Conservation (phyloP, 2,888 invertebrate species). For the Thymelicus sylvestris region DNA sequence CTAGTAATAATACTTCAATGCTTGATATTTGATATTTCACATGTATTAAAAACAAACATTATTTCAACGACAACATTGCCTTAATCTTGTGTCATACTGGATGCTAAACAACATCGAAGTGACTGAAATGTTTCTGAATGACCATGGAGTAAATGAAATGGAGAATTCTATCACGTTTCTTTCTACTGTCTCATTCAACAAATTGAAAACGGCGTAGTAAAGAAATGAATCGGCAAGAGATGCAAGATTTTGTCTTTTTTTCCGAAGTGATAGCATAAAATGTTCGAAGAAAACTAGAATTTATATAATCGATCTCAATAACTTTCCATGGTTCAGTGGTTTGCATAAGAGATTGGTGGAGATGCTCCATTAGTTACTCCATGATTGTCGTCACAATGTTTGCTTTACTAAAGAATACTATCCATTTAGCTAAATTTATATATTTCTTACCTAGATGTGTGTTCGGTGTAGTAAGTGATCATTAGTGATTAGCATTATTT, state of each 20-base stretch:
- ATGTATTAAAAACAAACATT: not conserved
- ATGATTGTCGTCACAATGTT: not conserved
- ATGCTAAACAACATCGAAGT: not conserved
- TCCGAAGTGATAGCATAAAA: too few species aligned
- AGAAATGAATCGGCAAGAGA: too few species aligned
- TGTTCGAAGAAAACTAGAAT: too few species aligned
- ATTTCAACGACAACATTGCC: conserved; percentile 2
- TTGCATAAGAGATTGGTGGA: not conserved
- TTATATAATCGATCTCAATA: too few species aligned
- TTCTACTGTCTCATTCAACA: too few species aligned
- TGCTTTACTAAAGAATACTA: not conserved
- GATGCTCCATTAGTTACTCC: not conserved
- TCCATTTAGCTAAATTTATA: not conserved
- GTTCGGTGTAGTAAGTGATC: conserved; percentile 14
- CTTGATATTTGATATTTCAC: conserved; percentile 6
- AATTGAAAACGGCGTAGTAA: too few species aligned
- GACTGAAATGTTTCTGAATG: not conserved
- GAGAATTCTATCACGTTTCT: not conserved
- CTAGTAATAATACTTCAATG: too few species aligned
- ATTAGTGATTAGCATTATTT: conserved; percentile 21
- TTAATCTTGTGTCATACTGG: not conserved
- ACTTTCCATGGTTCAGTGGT: too few species aligned
- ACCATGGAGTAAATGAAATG: not conserved
- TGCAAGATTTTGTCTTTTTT: too few species aligned
- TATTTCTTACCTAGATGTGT: conserved; percentile 5